phyloP scores from a whole-genome alignment of 2,113 vertebrate species.

The Mystacornis crossleyi region DNA sequence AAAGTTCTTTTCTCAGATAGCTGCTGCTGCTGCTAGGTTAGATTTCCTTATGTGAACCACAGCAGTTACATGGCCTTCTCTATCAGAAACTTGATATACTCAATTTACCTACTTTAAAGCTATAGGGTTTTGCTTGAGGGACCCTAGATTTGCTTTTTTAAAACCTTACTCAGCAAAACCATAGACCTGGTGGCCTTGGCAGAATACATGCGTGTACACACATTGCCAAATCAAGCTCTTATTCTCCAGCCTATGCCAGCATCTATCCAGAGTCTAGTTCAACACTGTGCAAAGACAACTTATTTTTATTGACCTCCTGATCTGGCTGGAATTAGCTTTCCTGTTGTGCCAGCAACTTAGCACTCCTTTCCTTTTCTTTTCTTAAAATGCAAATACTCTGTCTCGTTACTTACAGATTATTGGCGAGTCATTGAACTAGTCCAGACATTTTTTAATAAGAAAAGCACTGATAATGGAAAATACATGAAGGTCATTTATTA shows the following conservation, averaged over 20 bases:
- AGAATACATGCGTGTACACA: background rate
- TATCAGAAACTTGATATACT: background rate
- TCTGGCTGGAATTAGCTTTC: background rate
- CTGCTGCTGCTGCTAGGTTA: background rate
- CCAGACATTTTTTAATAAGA: background rate
- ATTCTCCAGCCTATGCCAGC: background rate
- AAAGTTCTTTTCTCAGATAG: background rate
- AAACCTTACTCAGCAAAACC: background rate
- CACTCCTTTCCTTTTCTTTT: background rate
- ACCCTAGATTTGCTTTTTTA: background rate
- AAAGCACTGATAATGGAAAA: background rate
- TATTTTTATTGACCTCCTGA: slow-evolving; percentile 4
- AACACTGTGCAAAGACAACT: background rate
- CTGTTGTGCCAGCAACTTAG: background rate
- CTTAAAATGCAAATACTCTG: background rate
- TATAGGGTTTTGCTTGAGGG: background rate
- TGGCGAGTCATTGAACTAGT: background rate
- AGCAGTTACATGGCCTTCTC: background rate
- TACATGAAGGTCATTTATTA: background rate
- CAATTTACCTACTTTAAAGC: background rate
- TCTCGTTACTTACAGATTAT: background rate
- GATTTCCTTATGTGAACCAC: background rate
- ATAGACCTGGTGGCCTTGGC: background rate
- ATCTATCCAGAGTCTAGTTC: background rate
- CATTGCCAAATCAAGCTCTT: background rate